A percentile compares a stretch with the other conserved stretches of the same genome.
Conservation (phyloP, 2,113 vertebrate species). For the Trinectes maculatus region DNA sequence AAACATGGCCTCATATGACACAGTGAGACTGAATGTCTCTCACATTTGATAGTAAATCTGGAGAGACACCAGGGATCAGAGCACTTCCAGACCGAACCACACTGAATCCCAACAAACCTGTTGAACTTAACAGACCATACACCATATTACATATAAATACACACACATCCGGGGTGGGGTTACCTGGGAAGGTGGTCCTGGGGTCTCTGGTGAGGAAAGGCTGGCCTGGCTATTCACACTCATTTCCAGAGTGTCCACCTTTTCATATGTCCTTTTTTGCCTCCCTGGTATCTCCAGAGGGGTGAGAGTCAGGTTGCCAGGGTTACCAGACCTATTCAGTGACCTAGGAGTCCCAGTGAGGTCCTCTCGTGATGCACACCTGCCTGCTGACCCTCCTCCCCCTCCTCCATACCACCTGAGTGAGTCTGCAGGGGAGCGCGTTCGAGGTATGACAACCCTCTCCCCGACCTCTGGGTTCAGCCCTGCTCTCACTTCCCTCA, state of each 20-base stretch:
- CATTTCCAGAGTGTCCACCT: slow-evolving; percentile 90
- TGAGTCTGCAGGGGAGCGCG: slow-evolving; percentile 84
- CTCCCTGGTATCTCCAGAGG: slow-evolving; percentile 81
- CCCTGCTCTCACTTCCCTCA: slow-evolving; percentile 85
- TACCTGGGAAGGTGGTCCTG: slow-evolving; percentile 85
- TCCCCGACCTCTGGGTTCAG: slow-evolving; percentile 82
- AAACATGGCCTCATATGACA: slow-evolving; percentile 23
- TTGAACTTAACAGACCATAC: slow-evolving; percentile 31
- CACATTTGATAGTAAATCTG: slow-evolving; percentile 35
- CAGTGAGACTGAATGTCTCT: slow-evolving; percentile 24
- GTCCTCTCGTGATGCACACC: slow-evolving; percentile 82
- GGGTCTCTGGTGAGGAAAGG: slow-evolving; percentile 80
- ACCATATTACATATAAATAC: slow-evolving; percentile 15
- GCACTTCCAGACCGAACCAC: slow-evolving; percentile 31
- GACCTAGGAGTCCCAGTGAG: slow-evolving; percentile 75
- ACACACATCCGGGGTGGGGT: slow-evolving; percentile 1
- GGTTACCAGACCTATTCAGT: slow-evolving; percentile 74
- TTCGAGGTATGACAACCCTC: slow-evolving; percentile 60
- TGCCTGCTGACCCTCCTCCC: slow-evolving; percentile 40
- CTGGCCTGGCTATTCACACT: slow-evolving; percentile 83
- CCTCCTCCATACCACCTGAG: slow-evolving; percentile 78
- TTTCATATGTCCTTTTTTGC: slow-evolving; percentile 91
- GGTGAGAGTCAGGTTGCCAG: slow-evolving; percentile 52
- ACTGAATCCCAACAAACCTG: slow-evolving; percentile 43
- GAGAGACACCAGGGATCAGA: slow-evolving; percentile 29